These are phyloP conservation scores for Penaeus chinensis DNA, from an alignment of 1,140 invertebrate species.

Conservation along the genomic window DNA sequence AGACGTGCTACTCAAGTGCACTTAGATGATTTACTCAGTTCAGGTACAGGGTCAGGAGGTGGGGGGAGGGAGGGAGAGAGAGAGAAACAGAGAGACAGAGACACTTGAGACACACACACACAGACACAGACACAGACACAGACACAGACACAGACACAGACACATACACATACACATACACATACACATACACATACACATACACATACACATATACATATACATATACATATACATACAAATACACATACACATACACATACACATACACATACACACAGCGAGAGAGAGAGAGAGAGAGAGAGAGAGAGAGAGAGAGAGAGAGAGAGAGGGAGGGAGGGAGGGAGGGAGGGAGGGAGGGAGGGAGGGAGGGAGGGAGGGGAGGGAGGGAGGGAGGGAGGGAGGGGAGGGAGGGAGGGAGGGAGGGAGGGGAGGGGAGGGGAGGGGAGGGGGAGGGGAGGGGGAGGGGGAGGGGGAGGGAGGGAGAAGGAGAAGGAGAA, in stretches of 20 bases:
- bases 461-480: neutral
- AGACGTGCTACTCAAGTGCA: too few relatives aligned
- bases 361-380: conserved; percentile 2
- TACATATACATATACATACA: too few relatives aligned
- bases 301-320: conserved; percentile 30
- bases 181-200: neutral
- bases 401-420: conserved; percentile 7
- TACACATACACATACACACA: neutral
- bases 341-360: conserved; percentile 1
- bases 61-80: too few relatives aligned
- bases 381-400: neutral
- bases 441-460: neutral
- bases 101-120: neutral
- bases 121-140: neutral
- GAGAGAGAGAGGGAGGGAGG: conserved; percentile 37
- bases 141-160: too few relatives aligned
- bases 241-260: neutral
- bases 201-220: too few relatives aligned
- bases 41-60: too few relatives aligned
- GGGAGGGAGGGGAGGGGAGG: conserved; percentile 3
- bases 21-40: too few relatives aligned
- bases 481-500: conserved; percentile 8
- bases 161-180: too few relatives aligned
- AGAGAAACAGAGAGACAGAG: too few relatives aligned
- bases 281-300: neutral